These are phyloP conservation scores for Acheta domesticus DNA, from an alignment of 2,888 invertebrate genomes.

Conservation along the genomic window DNA sequence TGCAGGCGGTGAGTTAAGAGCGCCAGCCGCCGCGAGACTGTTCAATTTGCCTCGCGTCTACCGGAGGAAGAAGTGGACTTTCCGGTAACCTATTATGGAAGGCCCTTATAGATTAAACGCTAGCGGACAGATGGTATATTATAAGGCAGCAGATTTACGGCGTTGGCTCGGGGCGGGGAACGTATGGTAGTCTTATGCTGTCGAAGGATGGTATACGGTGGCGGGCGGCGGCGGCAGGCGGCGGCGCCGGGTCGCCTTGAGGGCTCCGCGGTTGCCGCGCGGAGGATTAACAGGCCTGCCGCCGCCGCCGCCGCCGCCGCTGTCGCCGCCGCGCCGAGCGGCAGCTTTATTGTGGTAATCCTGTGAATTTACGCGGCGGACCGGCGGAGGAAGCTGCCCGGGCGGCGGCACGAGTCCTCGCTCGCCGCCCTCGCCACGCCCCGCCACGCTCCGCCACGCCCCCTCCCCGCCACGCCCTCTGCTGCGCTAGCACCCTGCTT, in stretches of 20 bases:
- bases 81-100: background rate
- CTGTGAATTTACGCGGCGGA: background rate
- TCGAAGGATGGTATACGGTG: background rate
- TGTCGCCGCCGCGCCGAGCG: background rate
- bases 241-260: background rate
- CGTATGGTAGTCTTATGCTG: background rate
- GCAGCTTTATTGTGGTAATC: background rate
- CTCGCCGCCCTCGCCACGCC: no score
- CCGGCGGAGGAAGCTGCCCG: no score
- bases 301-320: background rate
- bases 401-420: no score
- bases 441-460: no score
- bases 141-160: background rate
- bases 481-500: no score
- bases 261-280: background rate
- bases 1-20: no score
- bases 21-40: no score
- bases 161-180: background rate
- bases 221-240: background rate
- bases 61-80: no score
- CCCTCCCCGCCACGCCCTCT: no score
- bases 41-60: no score
- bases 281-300: background rate
- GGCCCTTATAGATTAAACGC: background rate
- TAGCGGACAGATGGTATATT: background rate